Conservation (phyloP, 1,140 invertebrate species). For the Diachasmimorpha longicaudata region DNA sequence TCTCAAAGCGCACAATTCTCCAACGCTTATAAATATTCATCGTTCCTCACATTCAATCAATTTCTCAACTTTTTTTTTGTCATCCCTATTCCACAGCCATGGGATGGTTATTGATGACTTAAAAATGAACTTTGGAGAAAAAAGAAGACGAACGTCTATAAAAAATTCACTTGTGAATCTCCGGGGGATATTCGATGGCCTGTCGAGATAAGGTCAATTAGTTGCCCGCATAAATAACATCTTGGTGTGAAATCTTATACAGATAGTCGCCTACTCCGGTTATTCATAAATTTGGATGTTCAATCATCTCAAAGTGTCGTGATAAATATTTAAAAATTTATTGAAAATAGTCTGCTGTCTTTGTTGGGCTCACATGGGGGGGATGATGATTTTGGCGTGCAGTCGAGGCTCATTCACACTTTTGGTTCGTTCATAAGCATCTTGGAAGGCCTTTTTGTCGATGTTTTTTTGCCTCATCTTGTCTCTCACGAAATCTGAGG, state of each 20-base stretch:
- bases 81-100: not conserved
- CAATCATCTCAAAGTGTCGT: not conserved
- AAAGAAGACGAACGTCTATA: not conserved
- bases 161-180: slow-evolving; percentile 1
- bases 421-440: not conserved
- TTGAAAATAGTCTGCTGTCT: not conserved
- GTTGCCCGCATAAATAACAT: slow-evolving; percentile 28
- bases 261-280: slow-evolving; percentile 9
- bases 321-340: not conserved
- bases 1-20: not conserved
- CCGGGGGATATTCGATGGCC: slow-evolving; percentile 1
- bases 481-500: not conserved
- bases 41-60: not conserved
- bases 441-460: not conserved
- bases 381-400: not conserved
- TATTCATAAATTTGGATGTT: slow-evolving; percentile 11
- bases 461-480: not conserved
- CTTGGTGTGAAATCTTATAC: slow-evolving; percentile 23
- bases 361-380: not conserved
- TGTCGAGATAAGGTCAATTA: slow-evolving; percentile 25
- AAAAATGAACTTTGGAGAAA: slow-evolving; percentile 5
- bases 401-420: not conserved
- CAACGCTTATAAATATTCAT: not conserved
- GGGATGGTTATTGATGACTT: not conserved
- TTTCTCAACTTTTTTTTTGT: not conserved